Base-by-base conservation (phyloP, 2,888 invertebrate genomes). In the Chymomyza caudatula region DNA sequence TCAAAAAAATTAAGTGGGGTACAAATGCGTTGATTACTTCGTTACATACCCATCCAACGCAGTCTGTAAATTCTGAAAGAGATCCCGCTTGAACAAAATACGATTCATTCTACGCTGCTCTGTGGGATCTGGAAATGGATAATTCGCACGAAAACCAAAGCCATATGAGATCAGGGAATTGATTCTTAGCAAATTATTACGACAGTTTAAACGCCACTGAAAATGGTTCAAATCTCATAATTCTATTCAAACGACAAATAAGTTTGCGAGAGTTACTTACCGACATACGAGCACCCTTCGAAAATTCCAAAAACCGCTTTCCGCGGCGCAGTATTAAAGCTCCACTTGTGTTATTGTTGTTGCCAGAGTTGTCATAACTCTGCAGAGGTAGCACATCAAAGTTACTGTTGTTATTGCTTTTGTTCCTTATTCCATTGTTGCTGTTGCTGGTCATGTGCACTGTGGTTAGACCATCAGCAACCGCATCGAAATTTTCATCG, bases 171-270 rank as follows among this genome's bases (percentile, higher is more conserved):
- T 94, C 60, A 95, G 91, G 70, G 93, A 93, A 73, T 93, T 93
- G 89, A 93, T 92, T 0, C 92, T 92, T 0, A 95, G 88, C 78
- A 94, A 91, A 81, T 93, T 94, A 56, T 93, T 92, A 91, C 95
- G 95, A 71, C 93, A 93, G 87, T 95, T 95, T 2, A 94, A 88
- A 61, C 95, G 93, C 76, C 94, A 91, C 95, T 96, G 90, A 37
- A 89, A 80, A 4, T 71, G 43, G 23, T 19, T 47, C 25, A 20
- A 54, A 25, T 6, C 11, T 22, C 15, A 37, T 1, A 17, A 0
- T 57, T 17, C 15, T 23, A 19, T 42, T 3, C 47, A 63, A 15
- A 37, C 17, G 15, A 44, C 44, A 29, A 47, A 60, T 58, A 15
- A 3, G 1, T 60, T 17, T 0, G 17, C 2, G 11, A 49, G 5